Percentiles rank a stretch among this genome's conserved stretches.
These are phyloP conservation scores for Aplysina aerophoba DNA, from an alignment of 37 sponge, comb jelly and placozoan species.

Conservation along the genomic window DNA sequence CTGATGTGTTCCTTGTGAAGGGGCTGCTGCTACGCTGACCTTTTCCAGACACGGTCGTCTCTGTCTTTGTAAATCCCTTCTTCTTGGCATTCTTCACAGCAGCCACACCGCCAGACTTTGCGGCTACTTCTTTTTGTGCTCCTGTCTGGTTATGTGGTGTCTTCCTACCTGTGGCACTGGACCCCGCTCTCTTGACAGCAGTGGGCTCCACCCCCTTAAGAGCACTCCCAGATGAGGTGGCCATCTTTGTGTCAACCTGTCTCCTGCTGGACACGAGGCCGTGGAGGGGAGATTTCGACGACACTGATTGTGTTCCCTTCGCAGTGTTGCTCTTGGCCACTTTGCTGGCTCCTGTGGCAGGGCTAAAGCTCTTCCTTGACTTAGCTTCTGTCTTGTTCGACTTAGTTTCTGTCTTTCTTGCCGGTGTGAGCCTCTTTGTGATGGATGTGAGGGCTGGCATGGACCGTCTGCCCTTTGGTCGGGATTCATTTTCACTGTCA, in stretches of 20 bases:
- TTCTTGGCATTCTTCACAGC: not conserved
- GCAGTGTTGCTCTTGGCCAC: too few relatives aligned
- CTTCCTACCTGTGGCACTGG: too few relatives aligned
- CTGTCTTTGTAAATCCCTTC: not conserved
- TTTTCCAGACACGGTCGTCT: not conserved
- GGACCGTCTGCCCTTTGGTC: conserved; percentile 1
- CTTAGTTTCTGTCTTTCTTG: not conserved
- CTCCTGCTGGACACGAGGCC: too few relatives aligned
- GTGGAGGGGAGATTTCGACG: too few relatives aligned
- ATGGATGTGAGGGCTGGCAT: conserved; percentile 11
- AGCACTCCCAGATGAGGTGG: too few relatives aligned
- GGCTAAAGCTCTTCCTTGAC: not conserved
- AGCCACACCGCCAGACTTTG: too few relatives aligned
- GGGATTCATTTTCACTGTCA: not conserved
- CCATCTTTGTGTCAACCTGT: too few relatives aligned
- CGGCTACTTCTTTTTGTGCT: too few relatives aligned
- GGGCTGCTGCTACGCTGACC: not conserved
- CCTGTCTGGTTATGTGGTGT: too few relatives aligned
- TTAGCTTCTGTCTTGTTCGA: not conserved
- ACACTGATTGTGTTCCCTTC: too few relatives aligned
- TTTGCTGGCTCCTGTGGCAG: not conserved
- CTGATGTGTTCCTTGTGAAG: conserved; percentile 24
- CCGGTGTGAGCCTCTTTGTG: not conserved
- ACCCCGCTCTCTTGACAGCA: too few relatives aligned
- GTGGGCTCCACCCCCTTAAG: too few relatives aligned